Evolutionary conservation across 2,888 invertebrate genomes (phyloP).

Genomic region (Blastobasis lacticolella): DNA sequence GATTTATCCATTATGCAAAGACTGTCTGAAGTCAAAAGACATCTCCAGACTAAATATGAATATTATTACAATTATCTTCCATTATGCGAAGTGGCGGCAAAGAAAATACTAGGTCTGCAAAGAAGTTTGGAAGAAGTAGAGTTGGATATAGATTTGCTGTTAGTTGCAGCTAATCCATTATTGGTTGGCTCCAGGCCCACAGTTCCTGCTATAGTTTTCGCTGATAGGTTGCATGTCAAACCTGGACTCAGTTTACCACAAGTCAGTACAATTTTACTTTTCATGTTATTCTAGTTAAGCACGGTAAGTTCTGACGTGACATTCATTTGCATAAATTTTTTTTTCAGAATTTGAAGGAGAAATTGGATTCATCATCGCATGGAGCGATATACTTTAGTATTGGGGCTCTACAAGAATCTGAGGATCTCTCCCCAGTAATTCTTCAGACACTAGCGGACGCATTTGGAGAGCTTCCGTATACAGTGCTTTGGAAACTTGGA

Average conservation of each 20-base stretch:
- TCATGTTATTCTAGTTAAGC: background rate
- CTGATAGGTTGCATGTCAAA: conserved; percentile 57
- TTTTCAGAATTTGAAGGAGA: conserved; percentile 44
- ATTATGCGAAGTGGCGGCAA: conserved; percentile 48
- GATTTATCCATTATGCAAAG: conserved; percentile 57
- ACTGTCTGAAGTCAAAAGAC: conserved; percentile 41
- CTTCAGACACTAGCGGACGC: conserved; percentile 53
- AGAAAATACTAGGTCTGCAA: conserved; percentile 47
- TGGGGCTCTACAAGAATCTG: conserved; percentile 63
- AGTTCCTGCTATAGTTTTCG: conserved; percentile 46
- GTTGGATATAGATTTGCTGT: conserved; percentile 56
- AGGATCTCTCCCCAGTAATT: conserved; percentile 45
- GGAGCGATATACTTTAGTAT: conserved; percentile 68
- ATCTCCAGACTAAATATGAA: conserved; percentile 44
- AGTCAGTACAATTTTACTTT: conserved; percentile 25
- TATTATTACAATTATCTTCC: conserved; percentile 51
- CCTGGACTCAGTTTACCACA: conserved; percentile 41
- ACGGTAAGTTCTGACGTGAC: too few relatives aligned
- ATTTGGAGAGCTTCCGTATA: conserved; percentile 62
- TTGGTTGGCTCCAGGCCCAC: conserved; percentile 55
- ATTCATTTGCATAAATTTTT: background rate
- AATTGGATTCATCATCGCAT: conserved; percentile 52
- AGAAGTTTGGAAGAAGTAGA: conserved; percentile 50
- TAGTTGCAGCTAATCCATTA: conserved; percentile 51
- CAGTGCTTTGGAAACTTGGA: conserved; percentile 70